Evolutionary conservation across 2,113 vertebrate species (phyloP).

Genomic region (Gymnarchus niloticus): DNA sequence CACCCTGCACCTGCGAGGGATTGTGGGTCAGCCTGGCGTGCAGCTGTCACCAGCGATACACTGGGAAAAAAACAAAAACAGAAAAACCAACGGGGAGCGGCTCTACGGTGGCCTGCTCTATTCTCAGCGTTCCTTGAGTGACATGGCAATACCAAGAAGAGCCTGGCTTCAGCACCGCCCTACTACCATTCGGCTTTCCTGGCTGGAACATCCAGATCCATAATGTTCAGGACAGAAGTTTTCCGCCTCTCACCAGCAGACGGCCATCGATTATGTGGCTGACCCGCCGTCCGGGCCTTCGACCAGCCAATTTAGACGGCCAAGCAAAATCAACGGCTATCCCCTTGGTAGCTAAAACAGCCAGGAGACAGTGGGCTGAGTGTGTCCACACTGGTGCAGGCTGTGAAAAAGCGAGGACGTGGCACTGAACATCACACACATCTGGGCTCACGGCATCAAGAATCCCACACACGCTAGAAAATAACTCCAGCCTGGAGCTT

Average conservation of each 20-base stretch:
- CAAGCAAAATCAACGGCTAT: conserved; percentile 1
- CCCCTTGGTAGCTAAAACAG: not conserved
- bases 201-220: not conserved
- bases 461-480: not conserved
- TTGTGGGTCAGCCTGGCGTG: not conserved
- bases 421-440: not conserved
- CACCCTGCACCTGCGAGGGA: no score
- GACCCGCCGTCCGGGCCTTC: no score
- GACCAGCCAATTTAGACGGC: conserved; percentile 2
- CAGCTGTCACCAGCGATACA: no score
- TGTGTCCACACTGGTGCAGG: not conserved
- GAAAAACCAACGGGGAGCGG: not conserved
- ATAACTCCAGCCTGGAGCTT: not conserved
- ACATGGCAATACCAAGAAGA: not conserved
- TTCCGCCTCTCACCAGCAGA: not conserved
- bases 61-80: not conserved
- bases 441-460: not conserved
- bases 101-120: not conserved
- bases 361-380: not conserved
- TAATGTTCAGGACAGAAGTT: not conserved
- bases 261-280: no score
- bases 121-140: conserved; percentile 14
- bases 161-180: not conserved
- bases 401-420: conserved; percentile 10
- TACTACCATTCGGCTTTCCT: not conserved